Conservation (phyloP, 2,797 vertebrate species). For the Neomorphus geoffroyi region DNA sequence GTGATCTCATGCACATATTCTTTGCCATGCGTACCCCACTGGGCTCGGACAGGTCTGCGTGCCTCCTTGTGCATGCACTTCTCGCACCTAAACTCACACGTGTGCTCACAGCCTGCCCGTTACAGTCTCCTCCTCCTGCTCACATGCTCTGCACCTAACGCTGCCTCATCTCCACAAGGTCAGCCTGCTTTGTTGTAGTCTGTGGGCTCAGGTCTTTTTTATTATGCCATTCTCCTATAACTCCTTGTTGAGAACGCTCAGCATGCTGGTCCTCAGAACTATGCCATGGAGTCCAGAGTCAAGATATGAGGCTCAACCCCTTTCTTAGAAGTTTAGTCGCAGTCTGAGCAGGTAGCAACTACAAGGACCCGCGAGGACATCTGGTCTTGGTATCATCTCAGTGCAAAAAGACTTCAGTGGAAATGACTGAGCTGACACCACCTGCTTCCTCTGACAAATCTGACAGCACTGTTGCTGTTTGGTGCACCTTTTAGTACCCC, state of each 20-base stretch:
- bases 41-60: not conserved
- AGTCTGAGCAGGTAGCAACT: not conserved
- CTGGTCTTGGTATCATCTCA: not conserved
- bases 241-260: not conserved
- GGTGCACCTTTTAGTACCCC: not conserved
- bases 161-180: not conserved
- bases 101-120: not conserved
- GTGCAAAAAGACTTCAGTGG: not conserved
- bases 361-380: not conserved
- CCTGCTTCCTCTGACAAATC: not conserved
- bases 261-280: not conserved
- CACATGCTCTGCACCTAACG: not conserved
- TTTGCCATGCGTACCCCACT: rapidly evolving
- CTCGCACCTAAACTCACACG: not conserved
- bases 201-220: not conserved
- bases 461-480: not conserved
- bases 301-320: not conserved
- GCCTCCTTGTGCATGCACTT: rapidly evolving
- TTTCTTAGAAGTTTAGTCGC: not conserved
- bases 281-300: not conserved
- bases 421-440: not conserved
- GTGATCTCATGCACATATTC: not conserved
- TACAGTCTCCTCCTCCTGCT: not conserved
- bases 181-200: not conserved
- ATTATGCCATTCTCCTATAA: not conserved